phyloP scores from a whole-genome alignment of 2,113 vertebrate genomes.

The Corynorhinus townsendii region DNA sequence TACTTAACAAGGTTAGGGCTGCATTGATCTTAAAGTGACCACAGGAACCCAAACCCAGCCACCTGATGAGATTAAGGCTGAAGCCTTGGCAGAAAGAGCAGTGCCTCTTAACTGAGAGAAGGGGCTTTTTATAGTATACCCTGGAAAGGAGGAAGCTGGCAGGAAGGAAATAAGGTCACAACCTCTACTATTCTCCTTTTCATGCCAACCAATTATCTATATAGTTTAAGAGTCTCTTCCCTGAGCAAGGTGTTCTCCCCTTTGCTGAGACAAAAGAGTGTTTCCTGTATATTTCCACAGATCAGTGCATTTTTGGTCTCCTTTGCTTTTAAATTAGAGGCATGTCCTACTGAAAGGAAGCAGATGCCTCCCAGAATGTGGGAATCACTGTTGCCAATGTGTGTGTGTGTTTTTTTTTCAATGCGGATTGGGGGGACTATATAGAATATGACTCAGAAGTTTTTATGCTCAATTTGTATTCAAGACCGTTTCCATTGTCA shows the following conservation, averaged over 20 bases:
- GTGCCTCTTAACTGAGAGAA: constrained; percentile 14
- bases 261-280: constrained; percentile 6
- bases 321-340: constrained; percentile 23
- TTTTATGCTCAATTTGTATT: neutral
- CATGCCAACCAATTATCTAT: neutral
- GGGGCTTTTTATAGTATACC: neutral
- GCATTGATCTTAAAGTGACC: constrained; percentile 45
- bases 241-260: neutral
- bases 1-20: constrained; percentile 46
- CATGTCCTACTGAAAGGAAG: constrained; percentile 16
- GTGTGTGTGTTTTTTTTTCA: neutral
- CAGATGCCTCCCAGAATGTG: neutral
- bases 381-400: neutral
- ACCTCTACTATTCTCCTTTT: neutral
- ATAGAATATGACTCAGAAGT: neutral
- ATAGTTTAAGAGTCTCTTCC: neutral
- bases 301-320: neutral
- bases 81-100: neutral
- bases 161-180: constrained; percentile 31
- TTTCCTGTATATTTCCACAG: neutral
- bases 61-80: constrained; percentile 18
- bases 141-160: neutral
- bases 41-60: neutral
- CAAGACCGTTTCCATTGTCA: neutral
- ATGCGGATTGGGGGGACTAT: neutral